phyloP scores from a whole-genome alignment of 2,888 invertebrate genomes.

The Metellina segmentata region DNA sequence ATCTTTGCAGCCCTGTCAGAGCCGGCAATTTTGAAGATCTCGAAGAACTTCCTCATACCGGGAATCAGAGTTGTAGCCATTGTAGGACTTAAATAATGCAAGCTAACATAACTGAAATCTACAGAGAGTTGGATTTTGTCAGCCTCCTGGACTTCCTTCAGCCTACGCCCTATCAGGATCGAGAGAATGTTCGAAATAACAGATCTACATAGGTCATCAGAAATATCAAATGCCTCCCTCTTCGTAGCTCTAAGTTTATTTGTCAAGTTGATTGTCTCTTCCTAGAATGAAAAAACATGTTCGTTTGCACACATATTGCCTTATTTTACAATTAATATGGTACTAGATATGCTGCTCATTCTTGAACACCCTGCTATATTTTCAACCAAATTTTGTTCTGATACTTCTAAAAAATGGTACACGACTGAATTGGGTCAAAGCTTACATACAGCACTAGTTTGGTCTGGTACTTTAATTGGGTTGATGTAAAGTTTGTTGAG shows the following conservation, averaged over 20 bases:
- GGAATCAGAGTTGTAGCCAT: constrained; percentile 23
- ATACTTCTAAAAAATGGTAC: too few relatives aligned
- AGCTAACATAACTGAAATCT: constrained; percentile 12
- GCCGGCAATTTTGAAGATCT: constrained; percentile 25
- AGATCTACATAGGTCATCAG: background rate
- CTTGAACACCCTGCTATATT: too few relatives aligned
- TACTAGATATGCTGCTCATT: too few relatives aligned
- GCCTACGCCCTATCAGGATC: constrained; percentile 42
- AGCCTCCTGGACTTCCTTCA: constrained; percentile 12
- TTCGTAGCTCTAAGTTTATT: background rate
- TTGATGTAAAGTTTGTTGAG: too few relatives aligned
- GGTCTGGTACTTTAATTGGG: too few relatives aligned
- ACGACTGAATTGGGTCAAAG: too few relatives aligned
- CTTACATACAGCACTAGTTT: too few relatives aligned
- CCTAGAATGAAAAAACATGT: constrained; percentile 4
- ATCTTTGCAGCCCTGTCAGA: constrained; percentile 19
- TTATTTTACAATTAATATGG: too few relatives aligned
- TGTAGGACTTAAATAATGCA: background rate
- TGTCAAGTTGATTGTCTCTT: constrained; percentile 19
- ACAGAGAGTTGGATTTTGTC: constrained; percentile 27
- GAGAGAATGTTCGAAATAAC: constrained; percentile 40
- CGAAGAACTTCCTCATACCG: constrained; percentile 27
- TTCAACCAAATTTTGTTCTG: too few relatives aligned
- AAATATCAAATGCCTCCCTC: constrained; percentile 29
- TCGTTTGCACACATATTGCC: too few relatives aligned